Evolutionary conservation across 2,113 vertebrate species (phyloP).

Genomic region (Psilopogon haemacephalus): DNA sequence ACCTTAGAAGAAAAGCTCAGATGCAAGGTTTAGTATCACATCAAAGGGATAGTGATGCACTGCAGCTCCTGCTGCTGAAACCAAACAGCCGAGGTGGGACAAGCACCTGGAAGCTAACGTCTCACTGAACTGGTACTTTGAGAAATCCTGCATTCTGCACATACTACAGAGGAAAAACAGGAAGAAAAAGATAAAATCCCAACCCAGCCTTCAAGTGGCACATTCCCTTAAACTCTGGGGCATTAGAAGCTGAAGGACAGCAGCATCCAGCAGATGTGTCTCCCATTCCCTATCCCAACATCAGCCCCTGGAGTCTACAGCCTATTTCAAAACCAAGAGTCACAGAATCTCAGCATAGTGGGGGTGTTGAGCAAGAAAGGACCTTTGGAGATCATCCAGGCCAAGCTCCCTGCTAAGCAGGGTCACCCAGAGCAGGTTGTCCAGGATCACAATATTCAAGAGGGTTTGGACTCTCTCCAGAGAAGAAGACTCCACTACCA

Average conservation of each 20-base stretch:
- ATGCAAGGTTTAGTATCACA: not conserved
- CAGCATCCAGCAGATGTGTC: accelerated
- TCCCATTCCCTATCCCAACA: accelerated
- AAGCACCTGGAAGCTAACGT: not conserved
- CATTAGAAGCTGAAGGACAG: not conserved
- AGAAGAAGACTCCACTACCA: no score
- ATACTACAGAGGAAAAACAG: not conserved
- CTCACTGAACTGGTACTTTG: not conserved
- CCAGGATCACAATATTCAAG: no score
- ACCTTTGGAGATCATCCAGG: no score
- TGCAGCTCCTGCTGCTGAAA: not conserved
- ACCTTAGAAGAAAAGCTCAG: not conserved
- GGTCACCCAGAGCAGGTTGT: not conserved
- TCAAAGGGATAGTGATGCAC: no score
- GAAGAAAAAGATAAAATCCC: not conserved
- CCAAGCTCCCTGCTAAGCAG: not conserved
- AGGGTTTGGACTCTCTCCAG: no score
- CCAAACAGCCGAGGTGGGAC: not conserved
- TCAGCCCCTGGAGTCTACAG: not conserved
- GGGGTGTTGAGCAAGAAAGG: no score
- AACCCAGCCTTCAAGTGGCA: not conserved
- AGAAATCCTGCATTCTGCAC: not conserved
- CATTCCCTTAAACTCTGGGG: not conserved
- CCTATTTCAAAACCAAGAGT: no score
- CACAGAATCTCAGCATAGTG: no score